Percentiles rank a stretch among this genome's conserved stretches.
Evolutionary conservation across 2,113 vertebrate species (phyloP).

Genomic region (Clarias magur): DNA sequence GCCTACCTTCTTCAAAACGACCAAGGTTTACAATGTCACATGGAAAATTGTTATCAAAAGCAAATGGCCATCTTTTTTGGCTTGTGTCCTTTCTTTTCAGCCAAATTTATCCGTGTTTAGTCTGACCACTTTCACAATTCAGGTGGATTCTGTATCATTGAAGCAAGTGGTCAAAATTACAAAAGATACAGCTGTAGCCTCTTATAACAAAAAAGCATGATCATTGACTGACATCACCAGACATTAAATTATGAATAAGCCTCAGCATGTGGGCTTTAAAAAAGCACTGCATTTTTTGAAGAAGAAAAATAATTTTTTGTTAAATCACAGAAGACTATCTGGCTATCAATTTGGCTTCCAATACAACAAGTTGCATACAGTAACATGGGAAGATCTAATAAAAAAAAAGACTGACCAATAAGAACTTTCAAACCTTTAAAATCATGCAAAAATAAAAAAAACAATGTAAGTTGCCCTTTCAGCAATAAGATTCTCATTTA

Average conservation of each 20-base stretch:
- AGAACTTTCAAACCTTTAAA: background rate
- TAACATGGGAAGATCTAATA: no score
- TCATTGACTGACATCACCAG: background rate
- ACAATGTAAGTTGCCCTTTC: background rate
- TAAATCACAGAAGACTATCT: background rate
- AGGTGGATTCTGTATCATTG: no score
- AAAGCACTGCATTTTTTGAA: no score
- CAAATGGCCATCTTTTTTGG: background rate
- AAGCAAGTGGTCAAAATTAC: background rate
- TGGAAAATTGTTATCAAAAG: background rate
- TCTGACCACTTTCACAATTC: background rate
- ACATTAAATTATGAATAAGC: background rate
- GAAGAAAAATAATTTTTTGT: no score
- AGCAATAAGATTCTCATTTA: background rate
- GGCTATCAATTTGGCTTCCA: background rate
- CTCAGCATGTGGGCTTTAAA: background rate
- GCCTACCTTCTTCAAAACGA: no score
- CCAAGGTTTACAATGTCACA: background rate
- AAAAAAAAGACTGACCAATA: background rate
- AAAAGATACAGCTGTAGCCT: background rate
- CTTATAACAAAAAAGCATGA: constrained; percentile 1
- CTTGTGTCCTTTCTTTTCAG: background rate
- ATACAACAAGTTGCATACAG: background rate
- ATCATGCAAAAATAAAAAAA: background rate
- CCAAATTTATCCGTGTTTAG: background rate